Percentiles rank a stretch among this genome's conserved stretches.
phyloP scores from a whole-genome alignment of 2,113 vertebrate species.

The Axis porcinus region DNA sequence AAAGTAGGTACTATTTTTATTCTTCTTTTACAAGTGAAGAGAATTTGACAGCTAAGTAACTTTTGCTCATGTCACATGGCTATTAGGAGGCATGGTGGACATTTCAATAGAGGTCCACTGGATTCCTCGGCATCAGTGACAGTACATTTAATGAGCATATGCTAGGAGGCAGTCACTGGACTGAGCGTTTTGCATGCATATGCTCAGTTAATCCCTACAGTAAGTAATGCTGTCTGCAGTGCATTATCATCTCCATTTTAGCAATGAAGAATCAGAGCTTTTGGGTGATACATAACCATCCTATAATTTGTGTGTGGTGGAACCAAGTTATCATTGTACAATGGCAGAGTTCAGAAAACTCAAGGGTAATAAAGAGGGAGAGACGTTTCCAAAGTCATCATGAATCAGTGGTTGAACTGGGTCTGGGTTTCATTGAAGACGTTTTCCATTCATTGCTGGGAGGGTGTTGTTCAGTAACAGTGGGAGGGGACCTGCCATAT shows the following conservation, averaged over 20 bases:
- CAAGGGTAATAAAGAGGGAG: neutral
- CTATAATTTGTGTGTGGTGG: neutral
- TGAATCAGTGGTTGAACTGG: neutral
- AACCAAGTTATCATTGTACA: neutral
- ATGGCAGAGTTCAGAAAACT: neutral
- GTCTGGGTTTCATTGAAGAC: neutral
- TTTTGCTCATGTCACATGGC: neutral
- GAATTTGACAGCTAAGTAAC: neutral
- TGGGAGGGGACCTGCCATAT: neutral
- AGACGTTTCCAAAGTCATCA: neutral
- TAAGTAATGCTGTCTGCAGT: no score
- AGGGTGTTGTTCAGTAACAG: neutral
- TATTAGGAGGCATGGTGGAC: neutral
- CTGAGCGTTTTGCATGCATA: fast-evolving
- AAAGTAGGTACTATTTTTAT: neutral
- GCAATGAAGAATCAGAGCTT: neutral
- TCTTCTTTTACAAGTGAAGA: neutral
- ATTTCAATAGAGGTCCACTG: neutral
- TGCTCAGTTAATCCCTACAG: neutral
- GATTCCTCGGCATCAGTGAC: neutral
- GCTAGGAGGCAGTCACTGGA: neutral
- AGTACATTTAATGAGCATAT: neutral
- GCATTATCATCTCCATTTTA: neutral
- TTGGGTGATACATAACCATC: neutral
- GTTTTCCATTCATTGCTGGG: neutral